Evolutionary conservation across 2,797 vertebrate genomes (phyloP).

Genomic region (Diplodus puntazzo): DNA sequence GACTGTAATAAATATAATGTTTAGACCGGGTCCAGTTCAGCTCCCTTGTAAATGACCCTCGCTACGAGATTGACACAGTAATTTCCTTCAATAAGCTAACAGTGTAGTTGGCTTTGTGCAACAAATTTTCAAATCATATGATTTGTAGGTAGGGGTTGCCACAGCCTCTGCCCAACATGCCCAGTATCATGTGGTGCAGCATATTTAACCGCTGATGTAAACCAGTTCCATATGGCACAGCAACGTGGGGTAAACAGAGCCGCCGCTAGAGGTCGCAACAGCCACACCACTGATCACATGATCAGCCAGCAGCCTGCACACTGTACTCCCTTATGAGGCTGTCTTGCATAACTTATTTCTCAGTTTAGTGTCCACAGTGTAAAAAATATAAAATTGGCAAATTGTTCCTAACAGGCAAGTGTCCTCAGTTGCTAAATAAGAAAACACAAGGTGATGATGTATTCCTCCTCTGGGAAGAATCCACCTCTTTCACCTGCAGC

Average conservation of each 20-base stretch:
- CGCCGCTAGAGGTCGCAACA: constrained; percentile 87
- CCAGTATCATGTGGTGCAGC: constrained; percentile 73
- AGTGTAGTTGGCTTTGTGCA: constrained; percentile 66
- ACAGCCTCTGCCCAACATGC: constrained; percentile 81
- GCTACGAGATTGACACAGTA: constrained; percentile 41
- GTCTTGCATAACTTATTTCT: constrained; percentile 2
- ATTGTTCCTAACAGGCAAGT: background rate
- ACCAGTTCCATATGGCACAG: constrained; percentile 77
- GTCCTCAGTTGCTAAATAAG: no score
- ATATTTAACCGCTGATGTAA: constrained; percentile 79
- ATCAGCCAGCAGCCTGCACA: constrained; percentile 4
- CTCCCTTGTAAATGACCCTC: constrained; percentile 52
- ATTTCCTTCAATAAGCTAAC: constrained; percentile 58
- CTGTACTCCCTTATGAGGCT: background rate
- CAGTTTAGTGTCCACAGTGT: background rate
- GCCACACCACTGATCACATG: constrained; percentile 60
- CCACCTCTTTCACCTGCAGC: constrained; percentile 61
- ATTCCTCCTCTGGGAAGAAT: constrained; percentile 31
- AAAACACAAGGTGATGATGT: background rate
- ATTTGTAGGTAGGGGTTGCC: constrained; percentile 75
- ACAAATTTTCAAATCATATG: constrained; percentile 65
- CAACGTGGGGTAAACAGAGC: background rate
- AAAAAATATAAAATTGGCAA: background rate
- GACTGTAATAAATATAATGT: constrained; percentile 67
- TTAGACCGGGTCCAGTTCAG: constrained; percentile 52